Evolutionary conservation across 2,888 invertebrate genomes (phyloP), one percentile per base, ranked within the genome.

Genomic region (Palloptera scutellata): DNA sequence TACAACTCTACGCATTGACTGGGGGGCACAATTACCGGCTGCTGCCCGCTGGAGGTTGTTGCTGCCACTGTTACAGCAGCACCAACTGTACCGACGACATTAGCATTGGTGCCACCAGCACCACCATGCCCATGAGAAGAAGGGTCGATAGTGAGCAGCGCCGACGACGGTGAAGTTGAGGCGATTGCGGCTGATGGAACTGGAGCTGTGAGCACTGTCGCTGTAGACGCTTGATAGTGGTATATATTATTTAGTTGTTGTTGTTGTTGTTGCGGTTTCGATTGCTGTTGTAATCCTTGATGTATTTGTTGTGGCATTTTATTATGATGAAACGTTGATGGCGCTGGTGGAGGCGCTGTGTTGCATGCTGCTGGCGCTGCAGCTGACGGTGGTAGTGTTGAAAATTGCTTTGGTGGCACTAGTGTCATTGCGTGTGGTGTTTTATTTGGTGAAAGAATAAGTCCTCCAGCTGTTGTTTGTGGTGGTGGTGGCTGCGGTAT

Each of bases 1-100:
- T 74, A 81, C 52, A 81, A 75, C 72, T 81, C 82, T 48, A 82
- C 82, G 64, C 82, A 81, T 63, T 76, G 74, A 60, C 82, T 81
- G 51, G 68, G 51, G 51, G 57, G 62, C 8, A 61, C 59, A 30
- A 48, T 55, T 10, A 10, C 10, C 40, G 65, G 58, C 68, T 67
- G 15, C 64, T 48, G 52, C 52, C 53, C 20, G 54, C 19, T 30
- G 53, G 57, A 42, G 42, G 51, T 64, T n/a, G 73, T 70, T 58
- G 72, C 65, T 11, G 62, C 40, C 1, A 43, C 58, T n/a, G 63
- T n/a, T 19, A 64, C 48, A 17, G 57, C 17, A 19, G 57, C 40
- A 8, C 55, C 63, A 54, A 63, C 30, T 5, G 17, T 43, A 45
- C 30, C 20, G 62, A 43, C 42, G 20, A 30, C 53, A 52, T 61